A percentile compares a stretch with the other conserved stretches of the same genome.
Conservation (phyloP, 2,113 vertebrate genomes). For the Acrocephalus kingi region DNA sequence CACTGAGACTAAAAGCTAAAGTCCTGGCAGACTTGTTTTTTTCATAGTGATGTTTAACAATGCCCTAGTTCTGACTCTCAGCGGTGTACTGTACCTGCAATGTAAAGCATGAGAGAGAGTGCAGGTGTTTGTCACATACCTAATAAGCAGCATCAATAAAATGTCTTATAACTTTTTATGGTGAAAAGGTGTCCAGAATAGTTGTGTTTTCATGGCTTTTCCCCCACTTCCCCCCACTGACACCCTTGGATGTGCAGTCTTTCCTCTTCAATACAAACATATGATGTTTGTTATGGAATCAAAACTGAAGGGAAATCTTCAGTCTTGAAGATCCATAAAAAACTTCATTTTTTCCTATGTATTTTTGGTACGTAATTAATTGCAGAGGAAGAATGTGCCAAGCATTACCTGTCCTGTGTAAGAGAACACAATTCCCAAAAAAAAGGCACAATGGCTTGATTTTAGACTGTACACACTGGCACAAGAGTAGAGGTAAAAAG, state of each 20-base stretch:
- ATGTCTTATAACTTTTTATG: neutral
- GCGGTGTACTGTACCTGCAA: neutral
- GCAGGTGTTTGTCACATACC: neutral
- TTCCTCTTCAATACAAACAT: neutral
- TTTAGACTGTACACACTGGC: neutral
- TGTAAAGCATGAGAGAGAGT: neutral
- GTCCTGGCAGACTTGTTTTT: neutral
- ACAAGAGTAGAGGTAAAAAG: neutral
- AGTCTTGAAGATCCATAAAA: neutral
- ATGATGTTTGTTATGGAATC: neutral
- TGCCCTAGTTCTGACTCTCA: neutral
- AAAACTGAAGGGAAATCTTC: neutral
- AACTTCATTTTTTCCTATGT: neutral
- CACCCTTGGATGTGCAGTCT: neutral
- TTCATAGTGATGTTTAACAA: neutral
- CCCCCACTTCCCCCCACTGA: neutral
- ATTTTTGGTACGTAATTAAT: neutral
- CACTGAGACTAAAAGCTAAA: neutral
- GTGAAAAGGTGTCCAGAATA: neutral
- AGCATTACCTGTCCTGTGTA: neutral
- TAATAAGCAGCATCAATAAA: neutral
- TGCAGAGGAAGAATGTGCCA: neutral
- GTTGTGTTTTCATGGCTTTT: rapidly evolving
- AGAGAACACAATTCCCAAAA: neutral
- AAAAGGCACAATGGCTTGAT: neutral